Evolutionary conservation across 2,113 vertebrate species (phyloP).

Genomic region (Lamprologus tigripictilis): DNA sequence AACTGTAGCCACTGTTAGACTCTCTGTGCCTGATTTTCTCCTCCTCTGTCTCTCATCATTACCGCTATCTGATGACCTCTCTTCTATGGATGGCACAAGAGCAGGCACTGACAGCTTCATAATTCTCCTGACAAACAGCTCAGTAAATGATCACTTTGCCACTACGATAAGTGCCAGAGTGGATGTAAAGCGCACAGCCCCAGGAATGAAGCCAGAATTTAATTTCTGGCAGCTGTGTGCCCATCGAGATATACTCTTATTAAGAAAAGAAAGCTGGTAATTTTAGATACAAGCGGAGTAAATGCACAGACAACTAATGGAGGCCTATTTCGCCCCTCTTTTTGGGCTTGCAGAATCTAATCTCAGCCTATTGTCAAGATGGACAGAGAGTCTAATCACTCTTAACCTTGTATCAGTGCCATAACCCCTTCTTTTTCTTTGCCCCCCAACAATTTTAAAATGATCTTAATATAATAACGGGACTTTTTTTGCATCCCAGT

Average conservation of each 20-base stretch:
- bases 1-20: constrained; percentile 2
- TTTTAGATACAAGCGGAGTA: constrained; percentile 25
- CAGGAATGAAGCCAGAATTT: constrained; percentile 16
- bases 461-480: constrained; percentile 56
- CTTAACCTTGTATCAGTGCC: constrained; percentile 53
- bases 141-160: constrained; percentile 35
- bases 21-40: neutral
- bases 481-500: constrained; percentile 66
- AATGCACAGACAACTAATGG: constrained; percentile 27
- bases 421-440: constrained; percentile 27
- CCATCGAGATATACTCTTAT: constrained; percentile 30
- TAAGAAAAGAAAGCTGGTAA: constrained; percentile 37
- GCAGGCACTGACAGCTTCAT: constrained; percentile 38
- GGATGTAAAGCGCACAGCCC: neutral
- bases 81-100: neutral
- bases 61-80: constrained; percentile 58
- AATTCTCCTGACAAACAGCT: constrained; percentile 46
- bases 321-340: neutral
- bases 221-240: constrained; percentile 8
- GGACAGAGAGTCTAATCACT: constrained; percentile 50
- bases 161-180: neutral
- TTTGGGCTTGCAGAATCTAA: constrained; percentile 38
- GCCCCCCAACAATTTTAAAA: constrained; percentile 61
- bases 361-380: constrained; percentile 50
- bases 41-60: constrained; percentile 30